Evolutionary conservation across 2,797 vertebrate genomes (phyloP), one percentile per base, ranked within the genome.

Genomic region (Pseudopleuronectes americanus): DNA sequence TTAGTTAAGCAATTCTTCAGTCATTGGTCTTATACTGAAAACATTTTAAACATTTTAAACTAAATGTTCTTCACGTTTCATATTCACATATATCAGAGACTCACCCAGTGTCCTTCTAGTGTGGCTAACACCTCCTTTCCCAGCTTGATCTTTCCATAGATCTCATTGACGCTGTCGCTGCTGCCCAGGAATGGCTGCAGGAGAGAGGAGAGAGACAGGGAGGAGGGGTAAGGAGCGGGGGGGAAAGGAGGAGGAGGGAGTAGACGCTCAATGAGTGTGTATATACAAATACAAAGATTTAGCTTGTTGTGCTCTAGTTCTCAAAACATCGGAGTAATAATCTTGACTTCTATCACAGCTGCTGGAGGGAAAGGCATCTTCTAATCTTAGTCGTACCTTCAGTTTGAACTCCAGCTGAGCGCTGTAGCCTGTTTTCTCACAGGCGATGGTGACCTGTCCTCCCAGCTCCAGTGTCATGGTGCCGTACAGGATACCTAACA

Each of bases 391-490:
- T 8, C n/a, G 8, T 80, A 99, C 97, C 97, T 97, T 99, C 43
- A 99, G 94, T 91, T 96, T 99, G 91, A 99, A 99, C 92, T 99
- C 98, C 33, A 99, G 95, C 89, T 97, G 91, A 87, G 98, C 96
- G 6, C 97, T 99, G 85, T 99, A 99, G 75, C 97, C 96, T 0
- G 98, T 99, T 91, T 99, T 99, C 86, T 99, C 97, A 91, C 98
- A 99, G 0, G 94, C 91, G 41, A 99, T 95, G 61, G 94, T 96
- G 82, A 99, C 94, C 80, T 95, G 94, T 63, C 98, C 98, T 0
- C 96, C 98, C 81, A 99, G 95, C 80, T 99, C 97, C 91, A 99
- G 92, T 10, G 98, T 99, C 97, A 99, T 96, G 75, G 98, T 99
- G 60, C 97, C 98, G 33, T 99, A 99, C 33, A 99, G 92, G 90